Evolutionary conservation across 2,888 invertebrate species (phyloP).

Genomic region (Stenchaetothrips biformis): DNA sequence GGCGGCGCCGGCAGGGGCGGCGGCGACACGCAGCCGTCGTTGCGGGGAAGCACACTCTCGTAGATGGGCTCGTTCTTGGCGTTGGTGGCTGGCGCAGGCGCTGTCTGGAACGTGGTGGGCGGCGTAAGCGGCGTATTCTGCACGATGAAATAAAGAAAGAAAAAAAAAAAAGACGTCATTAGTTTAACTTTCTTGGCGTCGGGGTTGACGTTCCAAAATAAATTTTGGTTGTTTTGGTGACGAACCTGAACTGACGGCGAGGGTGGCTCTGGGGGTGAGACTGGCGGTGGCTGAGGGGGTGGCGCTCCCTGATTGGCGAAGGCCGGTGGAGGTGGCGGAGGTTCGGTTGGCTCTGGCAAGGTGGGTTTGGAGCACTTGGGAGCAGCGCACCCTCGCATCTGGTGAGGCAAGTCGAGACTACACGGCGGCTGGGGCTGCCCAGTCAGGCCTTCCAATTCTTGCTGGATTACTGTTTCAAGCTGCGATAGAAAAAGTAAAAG

Average conservation of each 20-base stretch:
- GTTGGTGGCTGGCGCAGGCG: slow-evolving; percentile 40
- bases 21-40: slow-evolving; percentile 47
- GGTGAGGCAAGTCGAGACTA: slow-evolving; percentile 39
- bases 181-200: too few relatives aligned
- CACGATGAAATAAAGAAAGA: slow-evolving; percentile 35
- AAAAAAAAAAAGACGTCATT: background rate
- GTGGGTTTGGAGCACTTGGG: slow-evolving; percentile 48
- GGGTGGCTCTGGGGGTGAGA: slow-evolving; percentile 39
- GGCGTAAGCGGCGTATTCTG: slow-evolving; percentile 37
- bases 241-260: slow-evolving; percentile 36
- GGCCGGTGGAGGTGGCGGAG: slow-evolving; percentile 59
- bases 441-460: slow-evolving; percentile 53
- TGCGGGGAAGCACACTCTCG: slow-evolving; percentile 73
- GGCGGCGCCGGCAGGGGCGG: slow-evolving; percentile 51
- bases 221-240: background rate
- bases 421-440: slow-evolving; percentile 40
- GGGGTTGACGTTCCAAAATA: background rate
- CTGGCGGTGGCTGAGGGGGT: slow-evolving; percentile 44
- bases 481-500: slow-evolving; percentile 38
- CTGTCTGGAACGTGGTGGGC: slow-evolving; percentile 35
- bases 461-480: slow-evolving; percentile 60
- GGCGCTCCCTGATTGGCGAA: slow-evolving; percentile 36
- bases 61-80: slow-evolving; percentile 70
- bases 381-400: slow-evolving; percentile 46
- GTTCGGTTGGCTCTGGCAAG: slow-evolving; percentile 71